Percentiles rank a stretch among this genome's conserved stretches.
These are phyloP conservation scores for Drosophila athabasca DNA, from an alignment of 1,140 invertebrate genomes.

Conservation along the genomic window DNA sequence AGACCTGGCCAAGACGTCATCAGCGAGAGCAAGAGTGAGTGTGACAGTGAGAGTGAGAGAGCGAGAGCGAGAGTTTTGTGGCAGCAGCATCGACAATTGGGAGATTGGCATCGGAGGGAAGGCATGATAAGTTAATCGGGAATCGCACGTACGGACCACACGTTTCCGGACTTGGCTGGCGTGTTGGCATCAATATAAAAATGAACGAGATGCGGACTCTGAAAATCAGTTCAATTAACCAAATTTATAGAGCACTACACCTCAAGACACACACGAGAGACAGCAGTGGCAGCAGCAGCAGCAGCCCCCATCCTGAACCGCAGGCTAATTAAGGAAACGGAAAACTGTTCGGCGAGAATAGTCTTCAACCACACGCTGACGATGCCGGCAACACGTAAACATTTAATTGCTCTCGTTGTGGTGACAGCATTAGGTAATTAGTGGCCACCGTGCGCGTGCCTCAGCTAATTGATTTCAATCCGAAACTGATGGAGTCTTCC, in stretches of 20 bases:
- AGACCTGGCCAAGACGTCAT: conserved; percentile 10
- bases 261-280: conserved; percentile 15
- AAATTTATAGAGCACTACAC: conserved; percentile 68
- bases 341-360: conserved; percentile 21
- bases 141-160: conserved; percentile 68
- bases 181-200: conserved; percentile 65
- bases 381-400: conserved; percentile 58
- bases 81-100: conserved; percentile 20
- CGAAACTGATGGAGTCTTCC: conserved; percentile 3
- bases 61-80: conserved; percentile 27
- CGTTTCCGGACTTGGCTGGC: conserved; percentile 65
- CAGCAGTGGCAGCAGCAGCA: conserved; percentile 31
- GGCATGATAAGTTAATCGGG: conserved; percentile 51
- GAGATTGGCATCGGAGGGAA: conserved; percentile 30
- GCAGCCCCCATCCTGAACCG: conserved; percentile 7
- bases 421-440: conserved; percentile 81
- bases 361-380: conserved; percentile 22
- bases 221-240: conserved; percentile 77
- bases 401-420: conserved; percentile 77
- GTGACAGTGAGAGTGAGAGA: neutral
- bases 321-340: conserved; percentile 61
- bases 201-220: conserved; percentile 61
- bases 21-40: conserved; percentile 5
- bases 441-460: conserved; percentile 34
- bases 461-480: conserved; percentile 50